These are phyloP conservation scores for Leucania comma DNA, from an alignment of 2,888 invertebrate species.

Conservation along the genomic window DNA sequence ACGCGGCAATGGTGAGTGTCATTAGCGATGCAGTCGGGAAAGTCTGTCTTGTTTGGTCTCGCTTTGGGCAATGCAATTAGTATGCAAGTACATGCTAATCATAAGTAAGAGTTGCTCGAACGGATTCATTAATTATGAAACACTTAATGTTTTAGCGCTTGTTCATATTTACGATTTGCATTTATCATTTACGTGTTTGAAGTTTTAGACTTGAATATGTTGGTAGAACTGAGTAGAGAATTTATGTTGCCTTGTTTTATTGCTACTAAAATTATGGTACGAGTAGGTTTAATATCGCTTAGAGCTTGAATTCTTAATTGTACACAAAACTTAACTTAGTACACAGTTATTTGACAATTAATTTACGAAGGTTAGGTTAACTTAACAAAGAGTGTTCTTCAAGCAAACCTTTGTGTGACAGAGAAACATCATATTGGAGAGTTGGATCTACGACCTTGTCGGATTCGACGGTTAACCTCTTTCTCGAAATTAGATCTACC, in stretches of 20 bases:
- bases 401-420: too few species aligned
- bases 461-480: too few species aligned
- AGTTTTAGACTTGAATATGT: slow-evolving; percentile 9
- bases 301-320: background rate
- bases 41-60: slow-evolving; percentile 43
- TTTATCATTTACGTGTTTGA: slow-evolving; percentile 54
- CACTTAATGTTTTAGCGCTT: slow-evolving; percentile 47
- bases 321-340: too few species aligned
- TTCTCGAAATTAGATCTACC: too few species aligned
- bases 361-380: too few species aligned
- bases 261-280: background rate
- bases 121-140: slow-evolving; percentile 57
- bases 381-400: too few species aligned
- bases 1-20: slow-evolving; percentile 61
- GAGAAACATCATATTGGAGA: too few species aligned
- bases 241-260: background rate
- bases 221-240: background rate
- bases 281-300: too few species aligned
- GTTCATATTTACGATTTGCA: slow-evolving; percentile 57
- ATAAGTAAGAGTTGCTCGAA: slow-evolving; percentile 51
- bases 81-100: slow-evolving; percentile 60
- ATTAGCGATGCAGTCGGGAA: slow-evolving; percentile 64
- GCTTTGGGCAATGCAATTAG: slow-evolving; percentile 55
- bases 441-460: too few species aligned
- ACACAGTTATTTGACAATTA: too few species aligned